phyloP scores from a whole-genome alignment of 2,113 vertebrate genomes.

The Panthera tigris region DNA sequence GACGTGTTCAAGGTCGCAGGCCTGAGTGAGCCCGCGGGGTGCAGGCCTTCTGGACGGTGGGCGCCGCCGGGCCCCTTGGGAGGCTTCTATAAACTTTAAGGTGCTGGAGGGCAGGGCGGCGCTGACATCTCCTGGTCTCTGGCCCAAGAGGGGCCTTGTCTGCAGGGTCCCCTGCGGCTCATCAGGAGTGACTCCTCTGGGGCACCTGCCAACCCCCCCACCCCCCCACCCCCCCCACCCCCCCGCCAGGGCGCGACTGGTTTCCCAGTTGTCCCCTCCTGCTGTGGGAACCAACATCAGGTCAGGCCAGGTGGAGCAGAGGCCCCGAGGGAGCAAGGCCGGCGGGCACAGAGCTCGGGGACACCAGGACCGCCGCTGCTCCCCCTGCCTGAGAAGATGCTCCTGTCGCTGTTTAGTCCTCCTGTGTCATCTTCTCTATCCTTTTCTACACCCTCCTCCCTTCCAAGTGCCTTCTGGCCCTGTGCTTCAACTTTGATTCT shows the following conservation, averaged over 20 bases:
- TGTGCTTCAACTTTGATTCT: not conserved
- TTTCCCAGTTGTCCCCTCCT: not conserved
- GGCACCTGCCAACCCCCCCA: fast-evolving
- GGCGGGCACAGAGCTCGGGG: fast-evolving
- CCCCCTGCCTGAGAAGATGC: not conserved
- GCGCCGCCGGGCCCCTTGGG: fast-evolving
- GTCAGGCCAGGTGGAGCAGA: not conserved
- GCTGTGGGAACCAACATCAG: fast-evolving
- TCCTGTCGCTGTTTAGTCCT: fast-evolving
- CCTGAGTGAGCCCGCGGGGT: fast-evolving
- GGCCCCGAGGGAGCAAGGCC: fast-evolving
- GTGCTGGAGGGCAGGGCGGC: not conserved
- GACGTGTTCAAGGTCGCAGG: too few species aligned
- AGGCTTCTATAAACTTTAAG: not conserved
- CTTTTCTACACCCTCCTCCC: not conserved
- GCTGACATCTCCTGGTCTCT: fast-evolving
- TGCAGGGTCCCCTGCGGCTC: not conserved
- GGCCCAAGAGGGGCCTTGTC: fast-evolving
- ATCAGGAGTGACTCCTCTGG: too few species aligned
- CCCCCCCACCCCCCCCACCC: fast-evolving
- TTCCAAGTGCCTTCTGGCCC: not conserved
- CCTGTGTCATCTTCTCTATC: fast-evolving
- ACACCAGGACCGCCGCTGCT: fast-evolving
- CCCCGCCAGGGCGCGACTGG: fast-evolving
- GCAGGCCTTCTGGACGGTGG: fast-evolving